Evolutionary conservation across 2,888 invertebrate species (phyloP).

Genomic region (Lacanobia wlatinum): DNA sequence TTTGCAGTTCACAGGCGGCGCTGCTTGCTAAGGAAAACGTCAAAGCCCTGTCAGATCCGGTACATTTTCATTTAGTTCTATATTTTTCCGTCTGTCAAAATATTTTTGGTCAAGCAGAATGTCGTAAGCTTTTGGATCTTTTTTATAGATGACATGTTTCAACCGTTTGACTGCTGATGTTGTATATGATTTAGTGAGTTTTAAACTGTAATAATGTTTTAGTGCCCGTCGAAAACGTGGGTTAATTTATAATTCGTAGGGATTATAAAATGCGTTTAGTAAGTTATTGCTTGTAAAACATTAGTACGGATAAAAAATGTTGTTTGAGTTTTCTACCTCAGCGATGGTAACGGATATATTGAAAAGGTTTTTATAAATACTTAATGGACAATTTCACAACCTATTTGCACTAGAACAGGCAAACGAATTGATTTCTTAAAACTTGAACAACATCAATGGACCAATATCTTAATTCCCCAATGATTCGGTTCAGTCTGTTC

Average conservation of each 20-base stretch:
- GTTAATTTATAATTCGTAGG: slow-evolving; percentile 58
- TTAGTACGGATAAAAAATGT: neutral
- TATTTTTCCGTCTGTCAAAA: slow-evolving; percentile 27
- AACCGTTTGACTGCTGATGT: slow-evolving; percentile 67
- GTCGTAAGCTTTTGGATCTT: slow-evolving; percentile 39
- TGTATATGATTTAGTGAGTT: slow-evolving; percentile 70
- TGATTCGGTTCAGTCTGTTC: no score
- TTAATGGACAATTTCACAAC: neutral
- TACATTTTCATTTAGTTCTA: slow-evolving; percentile 47
- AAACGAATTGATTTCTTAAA: no score
- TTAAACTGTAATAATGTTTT: slow-evolving; percentile 61
- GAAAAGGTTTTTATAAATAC: neutral
- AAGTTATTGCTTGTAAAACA: slow-evolving; percentile 47
- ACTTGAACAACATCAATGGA: no score
- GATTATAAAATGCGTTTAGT: slow-evolving; percentile 49
- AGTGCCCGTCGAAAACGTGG: slow-evolving; percentile 37
- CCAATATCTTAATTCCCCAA: no score
- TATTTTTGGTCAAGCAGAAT: slow-evolving; percentile 20
- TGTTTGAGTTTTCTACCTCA: neutral
- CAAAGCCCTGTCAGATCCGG: slow-evolving; percentile 31
- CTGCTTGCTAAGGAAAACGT: slow-evolving; percentile 32
- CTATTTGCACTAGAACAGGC: neutral
- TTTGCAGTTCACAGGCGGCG: slow-evolving; percentile 33
- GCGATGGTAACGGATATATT: neutral
- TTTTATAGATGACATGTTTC: slow-evolving; percentile 58